A percentile compares a stretch with the other conserved stretches of the same genome.
phyloP scores from a whole-genome alignment of 2,797 vertebrate species.

The Delichon dasypus region DNA sequence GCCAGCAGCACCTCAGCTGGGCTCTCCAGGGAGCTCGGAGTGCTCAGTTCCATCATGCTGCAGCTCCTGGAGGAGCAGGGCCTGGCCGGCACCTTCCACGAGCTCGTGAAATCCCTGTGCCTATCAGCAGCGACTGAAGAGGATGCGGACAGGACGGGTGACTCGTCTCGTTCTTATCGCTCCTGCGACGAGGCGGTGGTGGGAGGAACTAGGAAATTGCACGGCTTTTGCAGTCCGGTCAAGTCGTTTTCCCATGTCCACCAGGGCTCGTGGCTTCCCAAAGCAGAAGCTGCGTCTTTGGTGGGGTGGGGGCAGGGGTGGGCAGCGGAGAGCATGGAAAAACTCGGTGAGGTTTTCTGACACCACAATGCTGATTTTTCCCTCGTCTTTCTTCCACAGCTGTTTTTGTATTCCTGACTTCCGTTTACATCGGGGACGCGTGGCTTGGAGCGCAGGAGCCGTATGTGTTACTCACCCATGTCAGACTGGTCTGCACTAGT shows the following conservation, averaged over 20 bases:
- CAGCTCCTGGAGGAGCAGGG: no score
- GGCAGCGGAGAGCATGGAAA: neutral
- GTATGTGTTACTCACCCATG: constrained; percentile 51
- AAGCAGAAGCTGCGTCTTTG: neutral
- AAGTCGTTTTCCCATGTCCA: neutral
- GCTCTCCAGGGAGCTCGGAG: constrained; percentile 43
- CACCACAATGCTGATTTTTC: neutral
- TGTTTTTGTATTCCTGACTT: constrained; percentile 69
- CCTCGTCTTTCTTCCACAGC: constrained; percentile 43
- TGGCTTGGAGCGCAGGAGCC: constrained; percentile 74
- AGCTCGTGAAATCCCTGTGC: no score
- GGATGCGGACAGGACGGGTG: no score
- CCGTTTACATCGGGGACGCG: constrained; percentile 72
- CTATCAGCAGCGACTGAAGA: no score
- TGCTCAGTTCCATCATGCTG: constrained; percentile 72
- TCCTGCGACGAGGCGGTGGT: fast-evolving
- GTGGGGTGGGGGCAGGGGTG: neutral
- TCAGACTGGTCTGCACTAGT: constrained; percentile 42
- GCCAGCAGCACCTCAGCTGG: neutral
- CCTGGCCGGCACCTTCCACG: no score
- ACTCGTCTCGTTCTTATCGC: no score
- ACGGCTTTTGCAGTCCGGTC: neutral
- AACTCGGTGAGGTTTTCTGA: neutral
- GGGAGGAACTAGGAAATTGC: neutral
- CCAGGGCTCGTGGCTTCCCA: neutral